A percentile compares a stretch with the other conserved stretches of the same genome.
Conservation (phyloP, 2,888 invertebrate genomes). For the Drosophila trichaetosa region DNA sequence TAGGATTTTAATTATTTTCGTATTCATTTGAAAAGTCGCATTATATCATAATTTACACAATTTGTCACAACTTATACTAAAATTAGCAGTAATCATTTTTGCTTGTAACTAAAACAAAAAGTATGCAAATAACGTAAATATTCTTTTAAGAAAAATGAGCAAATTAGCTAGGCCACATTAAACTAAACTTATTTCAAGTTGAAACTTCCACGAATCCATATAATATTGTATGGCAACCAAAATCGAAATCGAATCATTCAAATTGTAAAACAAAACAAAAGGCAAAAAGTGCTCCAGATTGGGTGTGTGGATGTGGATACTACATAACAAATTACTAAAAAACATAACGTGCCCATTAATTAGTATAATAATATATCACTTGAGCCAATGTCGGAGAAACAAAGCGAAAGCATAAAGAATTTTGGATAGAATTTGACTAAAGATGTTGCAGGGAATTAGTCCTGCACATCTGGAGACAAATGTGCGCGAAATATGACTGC, state of each 20-base stretch:
- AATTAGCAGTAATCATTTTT: slow-evolving; percentile 65
- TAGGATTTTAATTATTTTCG: slow-evolving; percentile 64
- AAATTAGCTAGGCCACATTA: slow-evolving; percentile 55
- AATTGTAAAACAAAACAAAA: slow-evolving; percentile 57
- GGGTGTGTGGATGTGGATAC: slow-evolving; percentile 4
- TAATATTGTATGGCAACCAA: slow-evolving; percentile 32
- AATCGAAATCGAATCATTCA: slow-evolving; percentile 14
- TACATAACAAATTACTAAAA: slow-evolving; percentile 44
- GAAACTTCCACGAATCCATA: slow-evolving; percentile 27
- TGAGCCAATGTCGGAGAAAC: slow-evolving; percentile 48
- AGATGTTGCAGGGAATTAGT: background rate
- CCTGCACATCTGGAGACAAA: slow-evolving; percentile 10
- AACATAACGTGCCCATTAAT: slow-evolving; percentile 36
- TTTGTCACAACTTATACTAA: slow-evolving; percentile 78
- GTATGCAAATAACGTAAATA: slow-evolving; percentile 29
- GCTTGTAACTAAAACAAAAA: slow-evolving; percentile 61
- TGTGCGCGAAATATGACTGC: slow-evolving; percentile 55
- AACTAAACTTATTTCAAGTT: slow-evolving; percentile 23
- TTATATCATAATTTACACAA: slow-evolving; percentile 81
- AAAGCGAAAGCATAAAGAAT: slow-evolving; percentile 18
- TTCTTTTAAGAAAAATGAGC: slow-evolving; percentile 37
- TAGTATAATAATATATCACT: slow-evolving; percentile 66
- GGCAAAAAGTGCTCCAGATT: slow-evolving; percentile 15
- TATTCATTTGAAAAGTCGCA: slow-evolving; percentile 76
- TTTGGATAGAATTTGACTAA: slow-evolving; percentile 13